Evolutionary conservation across 2,888 invertebrate genomes (phyloP), one percentile per base, ranked within the genome.

Genomic region (Nesidiocoris tenuis): DNA sequence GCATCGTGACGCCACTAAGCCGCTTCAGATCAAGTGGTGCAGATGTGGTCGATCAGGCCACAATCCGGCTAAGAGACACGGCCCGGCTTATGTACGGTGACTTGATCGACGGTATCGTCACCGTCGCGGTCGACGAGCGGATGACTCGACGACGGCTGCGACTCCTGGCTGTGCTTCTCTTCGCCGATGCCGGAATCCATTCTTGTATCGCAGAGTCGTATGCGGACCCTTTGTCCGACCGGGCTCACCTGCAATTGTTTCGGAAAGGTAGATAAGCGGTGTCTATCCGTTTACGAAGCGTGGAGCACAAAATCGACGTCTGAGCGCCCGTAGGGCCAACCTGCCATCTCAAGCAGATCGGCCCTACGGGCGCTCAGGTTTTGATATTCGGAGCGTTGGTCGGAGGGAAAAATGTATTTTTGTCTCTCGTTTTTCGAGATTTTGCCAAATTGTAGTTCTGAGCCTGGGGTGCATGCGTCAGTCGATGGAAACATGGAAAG

Each of bases 151-250:
- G 79, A 79, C 3, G 80, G 80, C 39, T 80, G 80, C 1, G 80
- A 80, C 61, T 80, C 80, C 57, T 80, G 80, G 55, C 79, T 79
- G 71, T 80, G 80, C 57, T 80, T 80, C n/a, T 80, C 80, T 25
- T 80, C 80, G 9, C 80, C 80, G 19, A 80, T 80, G 1, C 80
- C 80, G 0, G 80, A 80, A 70, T 80, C 80, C 75, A 80, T 77
- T 61, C 79, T 39, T 12, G 80, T 80, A 57, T 80, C 80, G 55
- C 80, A 80, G 16, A 80, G 77, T 18, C 80, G 67, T 24, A 80
- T 80, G n/a, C 80, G 68, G 9, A 79, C 79, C 24, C 80, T 74
- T 61, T 80, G 80, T n/a, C 80, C 80, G 18, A 76, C 77, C 1
- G 77, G 77, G 74, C 79, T 79, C 12, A 79, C 79, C 79, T 79